These are phyloP conservation scores for Leptothorax acervorum DNA, from an alignment of 2,888 invertebrate genomes.

Conservation along the genomic window DNA sequence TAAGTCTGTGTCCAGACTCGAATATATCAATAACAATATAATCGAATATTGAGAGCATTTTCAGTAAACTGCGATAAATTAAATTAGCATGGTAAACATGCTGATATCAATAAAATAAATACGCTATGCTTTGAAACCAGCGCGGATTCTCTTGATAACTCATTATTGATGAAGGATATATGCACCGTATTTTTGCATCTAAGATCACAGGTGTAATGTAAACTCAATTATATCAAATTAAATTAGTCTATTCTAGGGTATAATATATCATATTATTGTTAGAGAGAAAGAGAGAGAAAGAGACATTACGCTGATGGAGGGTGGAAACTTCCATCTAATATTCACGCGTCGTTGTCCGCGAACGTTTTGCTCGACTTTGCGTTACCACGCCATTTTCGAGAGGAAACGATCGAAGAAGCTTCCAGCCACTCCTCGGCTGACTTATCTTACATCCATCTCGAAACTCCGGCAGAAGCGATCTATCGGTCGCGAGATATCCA, in stretches of 20 bases:
- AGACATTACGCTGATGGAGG: neutral
- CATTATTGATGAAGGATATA: neutral
- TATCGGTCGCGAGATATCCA: constrained; percentile 61
- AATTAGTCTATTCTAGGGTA: neutral
- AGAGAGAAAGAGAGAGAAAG: neutral
- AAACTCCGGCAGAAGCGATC: constrained; percentile 64
- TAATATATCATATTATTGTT: neutral
- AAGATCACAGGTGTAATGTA: neutral
- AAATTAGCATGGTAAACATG: neutral
- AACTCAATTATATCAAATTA: neutral
- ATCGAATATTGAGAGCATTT: neutral
- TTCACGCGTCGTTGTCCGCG: constrained; percentile 18
- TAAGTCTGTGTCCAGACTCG: neutral
- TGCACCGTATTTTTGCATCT: neutral
- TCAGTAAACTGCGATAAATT: neutral
- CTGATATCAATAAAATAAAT: neutral
- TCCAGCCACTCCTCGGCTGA: constrained; percentile 30
- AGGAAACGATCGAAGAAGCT: constrained; percentile 22
- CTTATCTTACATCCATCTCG: constrained; percentile 55
- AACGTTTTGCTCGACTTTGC: constrained; percentile 31
- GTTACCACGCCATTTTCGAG: constrained; percentile 34
- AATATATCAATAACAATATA: neutral
- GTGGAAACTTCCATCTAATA: constrained; percentile 14
- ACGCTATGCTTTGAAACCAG: neutral
- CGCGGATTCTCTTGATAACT: neutral